Conservation (phyloP, 2,888 invertebrate species). For the Tridacna gigas region DNA sequence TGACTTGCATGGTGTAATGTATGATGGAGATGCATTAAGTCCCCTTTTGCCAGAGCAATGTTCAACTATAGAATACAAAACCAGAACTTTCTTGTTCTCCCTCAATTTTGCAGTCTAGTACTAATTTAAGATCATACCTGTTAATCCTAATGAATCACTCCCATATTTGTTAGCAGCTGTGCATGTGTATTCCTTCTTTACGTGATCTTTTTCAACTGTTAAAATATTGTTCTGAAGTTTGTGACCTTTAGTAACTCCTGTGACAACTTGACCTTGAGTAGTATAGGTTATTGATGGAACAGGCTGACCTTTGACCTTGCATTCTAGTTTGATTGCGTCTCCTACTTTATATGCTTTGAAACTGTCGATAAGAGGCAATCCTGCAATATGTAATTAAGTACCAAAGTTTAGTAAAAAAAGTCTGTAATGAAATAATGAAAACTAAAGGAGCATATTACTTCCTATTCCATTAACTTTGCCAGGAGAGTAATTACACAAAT, state of each 20-base stretch:
- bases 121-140: constrained; percentile 29
- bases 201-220: constrained; percentile 24
- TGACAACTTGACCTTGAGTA: constrained; percentile 47
- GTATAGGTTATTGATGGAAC: constrained; percentile 53
- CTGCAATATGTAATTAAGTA: constrained; percentile 23
- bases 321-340: constrained; percentile 35
- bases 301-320: constrained; percentile 46
- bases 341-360: constrained; percentile 38
- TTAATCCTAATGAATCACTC: constrained; percentile 14
- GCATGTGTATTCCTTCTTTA: constrained; percentile 46
- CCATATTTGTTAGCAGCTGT: constrained; percentile 52
- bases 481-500: too few species aligned
- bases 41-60: too few species aligned
- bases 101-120: too few species aligned
- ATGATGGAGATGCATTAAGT: too few species aligned
- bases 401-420: too few species aligned
- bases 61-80: too few species aligned
- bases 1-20: too few species aligned
- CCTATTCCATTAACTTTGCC: too few species aligned
- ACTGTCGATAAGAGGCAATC: constrained; percentile 46
- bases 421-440: too few species aligned
- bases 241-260: constrained; percentile 49
- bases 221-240: constrained; percentile 31
- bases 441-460: too few species aligned
- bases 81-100: too few species aligned